phyloP scores from a whole-genome alignment of 2,888 invertebrate species.

The Fissipunctia ypsillon region DNA sequence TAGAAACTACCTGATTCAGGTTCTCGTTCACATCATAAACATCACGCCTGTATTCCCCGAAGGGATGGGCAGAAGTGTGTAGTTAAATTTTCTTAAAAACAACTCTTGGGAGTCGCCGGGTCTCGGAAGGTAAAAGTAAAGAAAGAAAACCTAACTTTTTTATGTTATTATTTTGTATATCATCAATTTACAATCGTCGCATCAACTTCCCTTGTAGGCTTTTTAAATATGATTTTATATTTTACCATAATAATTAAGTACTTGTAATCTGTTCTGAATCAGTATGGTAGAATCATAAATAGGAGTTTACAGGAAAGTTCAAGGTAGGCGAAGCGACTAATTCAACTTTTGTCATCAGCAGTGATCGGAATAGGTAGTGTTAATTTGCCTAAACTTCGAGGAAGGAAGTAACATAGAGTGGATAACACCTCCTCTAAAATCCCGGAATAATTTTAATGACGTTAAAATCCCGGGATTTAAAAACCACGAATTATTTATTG shows the following conservation, averaged over 20 bases:
- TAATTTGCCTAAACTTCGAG: too few species aligned
- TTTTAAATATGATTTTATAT: conserved; percentile 1
- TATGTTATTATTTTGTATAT: conserved; percentile 12
- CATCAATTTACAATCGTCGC: conserved; percentile 14
- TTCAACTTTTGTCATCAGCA: neutral
- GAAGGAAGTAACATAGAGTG: too few species aligned
- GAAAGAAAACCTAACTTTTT: neutral
- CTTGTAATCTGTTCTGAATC: neutral
- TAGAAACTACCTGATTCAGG: conserved; percentile 6
- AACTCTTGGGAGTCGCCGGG: neutral
- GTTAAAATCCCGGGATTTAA: too few species aligned
- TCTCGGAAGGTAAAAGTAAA: neutral
- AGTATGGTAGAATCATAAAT: neutral
- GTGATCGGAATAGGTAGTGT: too few species aligned
- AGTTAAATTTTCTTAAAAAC: neutral
- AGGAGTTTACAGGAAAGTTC: neutral
- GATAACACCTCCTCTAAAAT: too few species aligned
- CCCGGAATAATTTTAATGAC: too few species aligned
- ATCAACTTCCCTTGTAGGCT: neutral
- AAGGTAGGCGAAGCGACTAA: neutral
- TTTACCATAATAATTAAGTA: neutral
- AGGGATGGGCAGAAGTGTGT: neutral
- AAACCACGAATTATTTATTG: too few species aligned
- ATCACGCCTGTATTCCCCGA: neutral
- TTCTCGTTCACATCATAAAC: neutral